Evolutionary conservation across 2,113 vertebrate species (phyloP).

Genomic region (Balaeniceps rex): DNA sequence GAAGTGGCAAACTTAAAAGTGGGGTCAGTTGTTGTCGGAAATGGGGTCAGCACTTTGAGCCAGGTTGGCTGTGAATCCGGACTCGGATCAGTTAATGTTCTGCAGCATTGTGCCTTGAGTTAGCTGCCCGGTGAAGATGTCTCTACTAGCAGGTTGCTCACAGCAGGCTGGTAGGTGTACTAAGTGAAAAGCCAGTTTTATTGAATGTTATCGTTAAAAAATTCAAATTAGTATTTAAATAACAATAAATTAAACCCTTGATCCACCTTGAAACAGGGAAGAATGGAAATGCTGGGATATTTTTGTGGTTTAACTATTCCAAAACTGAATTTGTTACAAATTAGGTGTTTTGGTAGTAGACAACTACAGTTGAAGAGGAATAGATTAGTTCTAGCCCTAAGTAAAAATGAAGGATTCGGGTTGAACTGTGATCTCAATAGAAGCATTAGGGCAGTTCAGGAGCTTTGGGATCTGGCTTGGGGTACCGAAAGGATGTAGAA

Average conservation of each 20-base stretch:
- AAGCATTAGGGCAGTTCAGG: neutral
- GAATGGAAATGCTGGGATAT: neutral
- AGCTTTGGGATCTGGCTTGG: neutral
- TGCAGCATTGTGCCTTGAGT: neutral
- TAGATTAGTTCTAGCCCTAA: neutral
- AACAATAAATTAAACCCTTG: neutral
- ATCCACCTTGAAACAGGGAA: neutral
- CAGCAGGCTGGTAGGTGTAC: neutral
- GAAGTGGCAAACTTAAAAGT: neutral
- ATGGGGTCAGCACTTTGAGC: neutral
- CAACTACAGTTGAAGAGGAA: neutral
- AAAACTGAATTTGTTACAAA: neutral
- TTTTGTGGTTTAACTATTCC: neutral
- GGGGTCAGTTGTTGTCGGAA: neutral
- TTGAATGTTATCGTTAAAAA: neutral
- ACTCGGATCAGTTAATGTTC: fast-evolving
- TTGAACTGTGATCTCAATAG: neutral
- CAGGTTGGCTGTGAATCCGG: neutral
- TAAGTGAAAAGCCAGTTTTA: neutral
- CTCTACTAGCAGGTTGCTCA: neutral
- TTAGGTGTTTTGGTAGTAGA: neutral
- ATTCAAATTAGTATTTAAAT: neutral
- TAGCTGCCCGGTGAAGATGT: too few relatives aligned
- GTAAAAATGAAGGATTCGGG: neutral
- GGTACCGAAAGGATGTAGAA: fast-evolving